Evolutionary conservation across 2,113 vertebrate species (phyloP), one percentile per base, ranked within the genome.

Genomic region (Rafetus swinhoei): DNA sequence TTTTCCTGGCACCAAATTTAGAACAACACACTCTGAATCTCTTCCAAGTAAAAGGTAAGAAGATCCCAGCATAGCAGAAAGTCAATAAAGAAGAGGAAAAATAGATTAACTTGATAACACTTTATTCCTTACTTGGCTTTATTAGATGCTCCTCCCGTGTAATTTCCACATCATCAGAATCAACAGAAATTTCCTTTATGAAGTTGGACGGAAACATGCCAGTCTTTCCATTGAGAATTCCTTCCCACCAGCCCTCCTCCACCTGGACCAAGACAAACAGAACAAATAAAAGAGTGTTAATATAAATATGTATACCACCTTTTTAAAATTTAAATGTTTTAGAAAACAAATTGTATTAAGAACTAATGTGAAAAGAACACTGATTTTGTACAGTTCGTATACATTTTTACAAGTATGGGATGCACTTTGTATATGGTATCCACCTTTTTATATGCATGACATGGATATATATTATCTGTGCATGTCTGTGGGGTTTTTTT

Each of bases 121-220:
- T 62, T 83, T 87, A 79, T 95, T 94, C 96, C 99, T 98, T 98
- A 99, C 99, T 99, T 96, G 98, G 98, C 94, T 98, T 98, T 94
- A 96, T 96, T 57, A 98, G 96, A 90, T 98, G 98, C 13, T 99
- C 99, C 91, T 99, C 99, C 92, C 98, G 98, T n/a, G 98, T 98
- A 89, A 98, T 96, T 90, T 98, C 96, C 62, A 97, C 92, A 86
- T 99, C 99, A 29, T 99, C 98, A 2, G 97, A 97, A 87, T 99
- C 98, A 27, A 95, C 97, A 2, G 97, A 94, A 77, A 98, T 90
- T 55, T 99, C 99, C 98, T 99, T 99, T 97, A 99, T 99, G 98
- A 99, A 99, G 93, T 99, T 99, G 91, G 99, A 99, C 93, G 99
- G 99, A 97, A 99, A 99, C 99, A 99, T 99, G 74, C 99, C 99